phyloP scores from a whole-genome alignment of 2,888 invertebrate species.

The Erebia palarica region DNA sequence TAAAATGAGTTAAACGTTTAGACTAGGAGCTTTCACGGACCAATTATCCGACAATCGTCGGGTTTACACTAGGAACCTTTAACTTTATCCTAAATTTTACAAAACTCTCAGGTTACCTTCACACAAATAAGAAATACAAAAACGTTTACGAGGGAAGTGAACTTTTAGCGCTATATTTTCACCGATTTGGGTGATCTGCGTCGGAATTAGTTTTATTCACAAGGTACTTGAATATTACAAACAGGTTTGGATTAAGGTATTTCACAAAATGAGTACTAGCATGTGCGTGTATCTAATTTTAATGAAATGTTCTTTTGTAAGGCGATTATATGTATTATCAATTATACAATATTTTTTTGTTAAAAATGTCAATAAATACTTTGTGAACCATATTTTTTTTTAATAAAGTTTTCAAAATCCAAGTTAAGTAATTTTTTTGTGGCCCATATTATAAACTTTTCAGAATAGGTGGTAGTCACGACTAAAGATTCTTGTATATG shows the following conservation, averaged over 20 bases:
- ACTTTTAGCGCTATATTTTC: too few relatives aligned
- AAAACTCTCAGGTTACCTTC: too few relatives aligned
- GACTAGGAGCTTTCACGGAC: neutral
- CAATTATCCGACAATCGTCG: too few relatives aligned
- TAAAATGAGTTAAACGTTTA: neutral
- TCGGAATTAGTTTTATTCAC: neutral
- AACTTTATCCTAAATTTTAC: too few relatives aligned
- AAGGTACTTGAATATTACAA: neutral
- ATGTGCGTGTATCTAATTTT: neutral
- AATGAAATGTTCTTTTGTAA: constrained; percentile 2
- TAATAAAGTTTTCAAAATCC: constrained; percentile 72
- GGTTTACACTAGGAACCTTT: too few relatives aligned
- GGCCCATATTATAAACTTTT: too few relatives aligned
- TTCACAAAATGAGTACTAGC: neutral
- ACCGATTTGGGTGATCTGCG: too few relatives aligned
- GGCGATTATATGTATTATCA: constrained; percentile 23
- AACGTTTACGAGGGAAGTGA: too few relatives aligned
- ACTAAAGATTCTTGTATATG: too few relatives aligned
- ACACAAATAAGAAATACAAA: too few relatives aligned
- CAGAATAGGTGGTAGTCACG: too few relatives aligned
- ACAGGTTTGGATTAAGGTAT: neutral
- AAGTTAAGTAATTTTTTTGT: constrained; percentile 39
- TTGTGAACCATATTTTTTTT: constrained; percentile 70
- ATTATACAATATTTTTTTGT: constrained; percentile 48
- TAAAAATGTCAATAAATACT: constrained; percentile 56